Percentiles rank a stretch among this genome's conserved stretches.
Evolutionary conservation across 2,113 vertebrate genomes (phyloP).

Genomic region (Hydrolagus affinis): DNA sequence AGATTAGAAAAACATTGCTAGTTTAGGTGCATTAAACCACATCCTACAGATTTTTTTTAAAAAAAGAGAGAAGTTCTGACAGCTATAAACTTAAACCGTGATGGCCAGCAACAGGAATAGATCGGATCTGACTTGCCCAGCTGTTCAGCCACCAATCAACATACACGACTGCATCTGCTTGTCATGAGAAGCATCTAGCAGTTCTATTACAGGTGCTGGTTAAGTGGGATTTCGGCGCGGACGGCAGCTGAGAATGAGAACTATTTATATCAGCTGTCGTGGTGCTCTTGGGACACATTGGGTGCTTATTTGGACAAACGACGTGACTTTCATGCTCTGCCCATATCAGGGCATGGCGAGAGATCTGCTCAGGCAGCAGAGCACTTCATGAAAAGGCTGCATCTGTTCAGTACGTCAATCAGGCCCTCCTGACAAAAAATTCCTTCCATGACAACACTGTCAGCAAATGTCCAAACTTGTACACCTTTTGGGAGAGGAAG

Average conservation of each 20-base stretch:
- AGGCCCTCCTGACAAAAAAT: slow-evolving; percentile 3
- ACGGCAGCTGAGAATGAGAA: slow-evolving; percentile 57
- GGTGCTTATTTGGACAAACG: slow-evolving; percentile 47
- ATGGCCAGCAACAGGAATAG: slow-evolving; percentile 17
- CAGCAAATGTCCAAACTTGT: slow-evolving; percentile 33
- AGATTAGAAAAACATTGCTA: neutral
- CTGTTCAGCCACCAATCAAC: slow-evolving; percentile 41
- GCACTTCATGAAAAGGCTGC: slow-evolving; percentile 31
- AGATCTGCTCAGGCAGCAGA: slow-evolving; percentile 21
- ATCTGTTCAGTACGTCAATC: slow-evolving; percentile 44
- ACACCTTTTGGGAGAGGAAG: slow-evolving; percentile 30
- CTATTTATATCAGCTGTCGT: slow-evolving; percentile 53
- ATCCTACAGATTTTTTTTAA: neutral
- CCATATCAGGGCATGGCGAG: slow-evolving; percentile 58
- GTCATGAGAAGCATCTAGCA: slow-evolving; percentile 38
- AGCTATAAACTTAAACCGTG: slow-evolving; percentile 20
- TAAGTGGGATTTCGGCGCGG: slow-evolving; percentile 40
- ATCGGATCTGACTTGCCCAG: slow-evolving; percentile 38
- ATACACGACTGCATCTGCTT: slow-evolving; percentile 4
- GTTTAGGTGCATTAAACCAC: neutral
- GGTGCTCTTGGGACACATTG: slow-evolving; percentile 36
- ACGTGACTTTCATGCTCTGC: slow-evolving; percentile 37
- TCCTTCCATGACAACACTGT: slow-evolving; percentile 33
- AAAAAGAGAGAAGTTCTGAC: neutral
- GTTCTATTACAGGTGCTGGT: slow-evolving; percentile 45